Evolutionary conservation across 1,140 invertebrate species (phyloP).

Genomic region (Heliothis subflexa): DNA sequence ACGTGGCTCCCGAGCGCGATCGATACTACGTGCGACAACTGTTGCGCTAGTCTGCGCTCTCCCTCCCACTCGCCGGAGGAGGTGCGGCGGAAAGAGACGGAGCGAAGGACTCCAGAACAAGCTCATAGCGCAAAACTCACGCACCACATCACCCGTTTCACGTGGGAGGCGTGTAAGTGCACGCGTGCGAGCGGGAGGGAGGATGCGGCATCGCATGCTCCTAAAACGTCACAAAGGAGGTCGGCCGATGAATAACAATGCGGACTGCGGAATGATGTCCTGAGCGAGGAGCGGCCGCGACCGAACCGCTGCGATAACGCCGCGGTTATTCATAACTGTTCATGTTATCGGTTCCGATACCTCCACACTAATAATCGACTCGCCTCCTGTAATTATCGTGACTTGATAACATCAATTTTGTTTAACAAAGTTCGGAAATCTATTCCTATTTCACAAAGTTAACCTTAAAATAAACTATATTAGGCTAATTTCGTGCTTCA

Average conservation of each 20-base stretch:
- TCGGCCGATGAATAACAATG: conserved; percentile 84
- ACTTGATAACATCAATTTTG: not conserved
- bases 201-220: conserved; percentile 79
- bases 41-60: conserved; percentile 74
- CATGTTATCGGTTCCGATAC: conserved; percentile 22
- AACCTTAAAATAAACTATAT: conserved; percentile 26
- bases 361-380: not conserved
- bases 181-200: conserved; percentile 54
- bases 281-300: conserved; percentile 59
- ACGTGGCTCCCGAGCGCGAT: conserved; percentile 73
- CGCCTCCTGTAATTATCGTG: not conserved
- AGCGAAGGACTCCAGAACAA: conserved; percentile 67
- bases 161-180: conserved; percentile 10
- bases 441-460: conserved; percentile 12
- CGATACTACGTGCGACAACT: conserved; percentile 81
- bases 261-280: conserved; percentile 82
- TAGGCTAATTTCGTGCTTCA: not conserved
- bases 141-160: conserved; percentile 61
- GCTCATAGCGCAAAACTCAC: conserved; percentile 77
- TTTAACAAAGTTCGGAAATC: not conserved
- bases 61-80: conserved; percentile 52
- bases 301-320: conserved; percentile 20
- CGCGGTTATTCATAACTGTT: conserved; percentile 10
- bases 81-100: conserved; percentile 54
- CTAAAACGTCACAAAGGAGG: conserved; percentile 81